Conservation (phyloP, 2,797 vertebrate species). For the Heterohyrax brucei region DNA sequence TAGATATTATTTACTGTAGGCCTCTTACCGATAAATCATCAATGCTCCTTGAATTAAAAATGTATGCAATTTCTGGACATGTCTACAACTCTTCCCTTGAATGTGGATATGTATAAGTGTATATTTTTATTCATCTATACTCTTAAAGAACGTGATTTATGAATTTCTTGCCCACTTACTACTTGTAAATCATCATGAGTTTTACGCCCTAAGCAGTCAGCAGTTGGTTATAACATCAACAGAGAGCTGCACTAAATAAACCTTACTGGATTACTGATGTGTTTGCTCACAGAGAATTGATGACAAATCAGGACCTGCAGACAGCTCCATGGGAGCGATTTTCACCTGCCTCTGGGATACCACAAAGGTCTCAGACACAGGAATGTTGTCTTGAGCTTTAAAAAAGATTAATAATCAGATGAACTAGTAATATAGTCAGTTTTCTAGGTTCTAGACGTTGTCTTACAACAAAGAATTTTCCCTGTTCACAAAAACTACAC, state of each 20-base stretch:
- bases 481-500: background rate
- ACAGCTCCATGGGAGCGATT: slow-evolving; percentile 37
- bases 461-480: slow-evolving; percentile 56
- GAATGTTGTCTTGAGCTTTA: slow-evolving; percentile 70
- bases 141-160: slow-evolving; percentile 69
- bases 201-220: slow-evolving; percentile 82
- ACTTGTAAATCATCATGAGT: slow-evolving; percentile 83
- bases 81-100: slow-evolving; percentile 43
- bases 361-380: slow-evolving; percentile 45
- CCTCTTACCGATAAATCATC: slow-evolving; percentile 32
- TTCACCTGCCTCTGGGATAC: slow-evolving; percentile 66
- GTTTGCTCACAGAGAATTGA: slow-evolving; percentile 67
- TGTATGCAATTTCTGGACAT: slow-evolving; percentile 52
- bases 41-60: slow-evolving; percentile 55
- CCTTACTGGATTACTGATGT: background rate
- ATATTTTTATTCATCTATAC: background rate
- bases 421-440: slow-evolving; percentile 66
- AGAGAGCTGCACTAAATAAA: slow-evolving; percentile 79
- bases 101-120: background rate
- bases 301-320: slow-evolving; percentile 76
- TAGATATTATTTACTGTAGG: background rate
- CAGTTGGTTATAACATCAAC: slow-evolving; percentile 83
- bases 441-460: slow-evolving; percentile 71
- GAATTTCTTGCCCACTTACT: slow-evolving; percentile 76
- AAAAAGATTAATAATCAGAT: slow-evolving; percentile 79